Conservation (phyloP, 2,797 vertebrate genomes). For the Lutjanus argentimaculatus region DNA sequence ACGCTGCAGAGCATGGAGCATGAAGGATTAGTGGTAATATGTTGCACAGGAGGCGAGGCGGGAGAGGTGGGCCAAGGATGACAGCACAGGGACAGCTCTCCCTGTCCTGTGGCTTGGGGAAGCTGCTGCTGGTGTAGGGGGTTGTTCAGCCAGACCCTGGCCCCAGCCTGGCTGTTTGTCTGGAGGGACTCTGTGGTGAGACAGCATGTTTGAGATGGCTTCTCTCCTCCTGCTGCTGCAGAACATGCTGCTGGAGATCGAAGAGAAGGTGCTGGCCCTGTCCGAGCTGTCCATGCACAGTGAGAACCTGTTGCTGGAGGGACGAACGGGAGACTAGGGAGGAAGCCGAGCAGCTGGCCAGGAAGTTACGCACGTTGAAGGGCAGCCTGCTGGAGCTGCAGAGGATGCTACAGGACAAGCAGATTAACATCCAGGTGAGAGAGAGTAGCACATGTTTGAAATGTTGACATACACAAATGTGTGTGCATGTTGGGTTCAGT, state of each 20-base stretch:
- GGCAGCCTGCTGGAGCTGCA: slow-evolving; percentile 94
- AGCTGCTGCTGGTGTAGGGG: slow-evolving; percentile 56
- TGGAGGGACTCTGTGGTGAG: slow-evolving; percentile 21
- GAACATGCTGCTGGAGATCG: slow-evolving; percentile 98
- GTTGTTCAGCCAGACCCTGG: slow-evolving; percentile 35
- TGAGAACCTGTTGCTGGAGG: slow-evolving; percentile 94
- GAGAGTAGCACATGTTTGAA: neutral
- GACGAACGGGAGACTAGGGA: slow-evolving; percentile 86
- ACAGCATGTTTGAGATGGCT: slow-evolving; percentile 87
- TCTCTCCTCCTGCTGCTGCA: slow-evolving; percentile 89
- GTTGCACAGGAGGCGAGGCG: slow-evolving; percentile 59
- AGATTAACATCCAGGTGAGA: slow-evolving; percentile 93
- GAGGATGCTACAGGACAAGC: slow-evolving; percentile 93
- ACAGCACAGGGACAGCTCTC: slow-evolving; percentile 57
- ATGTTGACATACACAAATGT: neutral
- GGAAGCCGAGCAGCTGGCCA: slow-evolving; percentile 91
- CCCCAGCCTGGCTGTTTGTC: neutral
- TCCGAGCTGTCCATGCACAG: slow-evolving; percentile 95
- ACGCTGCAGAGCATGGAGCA: slow-evolving; percentile 62
- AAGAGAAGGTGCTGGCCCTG: slow-evolving; percentile 93
- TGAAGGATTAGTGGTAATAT: slow-evolving; percentile 82
- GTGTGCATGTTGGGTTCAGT: neutral
- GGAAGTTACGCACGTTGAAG: slow-evolving; percentile 90
- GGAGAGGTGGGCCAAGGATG: slow-evolving; percentile 75
- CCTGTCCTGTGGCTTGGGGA: slow-evolving; percentile 49